Evolutionary conservation across 2,797 vertebrate species (phyloP), one percentile per base, ranked within the genome.

Genomic region (Squalus acanthias): DNA sequence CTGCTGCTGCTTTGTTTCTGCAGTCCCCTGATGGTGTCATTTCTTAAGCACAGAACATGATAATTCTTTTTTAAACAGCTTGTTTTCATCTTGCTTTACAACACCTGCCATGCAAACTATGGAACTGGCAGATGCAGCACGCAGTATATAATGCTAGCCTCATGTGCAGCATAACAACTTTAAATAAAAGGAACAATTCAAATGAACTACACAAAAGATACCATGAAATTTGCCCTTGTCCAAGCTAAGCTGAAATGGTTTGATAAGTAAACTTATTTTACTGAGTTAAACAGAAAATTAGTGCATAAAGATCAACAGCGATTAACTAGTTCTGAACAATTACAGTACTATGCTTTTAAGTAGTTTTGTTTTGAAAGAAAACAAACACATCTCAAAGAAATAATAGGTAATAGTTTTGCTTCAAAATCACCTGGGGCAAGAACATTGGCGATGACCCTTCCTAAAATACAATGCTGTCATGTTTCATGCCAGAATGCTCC

Each of bases 381-480:
- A 92, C 9, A 70, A 74, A 29, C 67, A 92, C 24, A 8, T 70
- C 13, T 29, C 17, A 70, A 70, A 53, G 65, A 72, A 53, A 74
- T 91, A 74, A 94, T 69, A 87, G 65, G 63, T 87, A 88, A 87
- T 96, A 82, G 65, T 70, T 69, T 89, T 96, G 63, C 8, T 87
- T 46, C 79, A 96, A 67, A 96, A 53, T n/a, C 46, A 69, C 46
- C 53, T 67, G 63, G 46, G 46, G 85, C 67, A 91, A 91, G 39
- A 70, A 96, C 53, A 46, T 57, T 96, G 96, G 89, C 57, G 50
- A 92, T 93, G 53, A 94, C 96, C 72, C 88, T 79, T 96, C 7
- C 46, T 22, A 70, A 93, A 72, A 96, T 10, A 82, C 70, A 82
- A 57, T 63, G 46, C 88, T 12, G 22, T 96, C 88, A 74, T 24